Evolutionary conservation across 2,113 vertebrate species (phyloP).

Genomic region (Neotoma lepida): DNA sequence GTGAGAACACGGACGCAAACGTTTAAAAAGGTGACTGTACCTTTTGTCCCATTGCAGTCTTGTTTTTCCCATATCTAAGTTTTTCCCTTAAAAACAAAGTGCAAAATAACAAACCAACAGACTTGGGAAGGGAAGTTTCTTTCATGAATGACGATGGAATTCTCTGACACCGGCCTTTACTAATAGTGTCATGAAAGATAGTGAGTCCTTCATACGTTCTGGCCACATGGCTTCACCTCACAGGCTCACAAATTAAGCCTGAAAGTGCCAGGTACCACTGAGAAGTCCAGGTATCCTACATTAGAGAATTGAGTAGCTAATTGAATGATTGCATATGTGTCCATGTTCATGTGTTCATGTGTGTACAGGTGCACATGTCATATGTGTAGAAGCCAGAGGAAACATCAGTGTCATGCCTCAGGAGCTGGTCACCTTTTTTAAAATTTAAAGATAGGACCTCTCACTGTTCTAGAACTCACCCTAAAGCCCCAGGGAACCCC

Average conservation of each 20-base stretch:
- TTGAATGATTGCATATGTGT: not conserved
- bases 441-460: not conserved
- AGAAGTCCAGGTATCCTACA: not conserved
- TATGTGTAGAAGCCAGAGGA: not conserved
- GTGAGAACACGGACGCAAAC: not conserved
- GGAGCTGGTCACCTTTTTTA: not conserved
- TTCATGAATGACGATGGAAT: not conserved
- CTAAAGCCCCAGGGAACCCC: not conserved
- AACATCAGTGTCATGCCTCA: no score
- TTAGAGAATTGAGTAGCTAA: not conserved
- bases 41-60: not conserved
- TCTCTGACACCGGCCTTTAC: not conserved
- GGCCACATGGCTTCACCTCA: not conserved
- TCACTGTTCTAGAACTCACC: not conserved
- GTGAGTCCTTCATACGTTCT: not conserved
- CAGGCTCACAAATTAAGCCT: not conserved
- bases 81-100: constrained; percentile 32
- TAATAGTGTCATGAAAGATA: not conserved
- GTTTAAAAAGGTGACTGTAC: not conserved
- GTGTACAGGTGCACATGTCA: not conserved
- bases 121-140: not conserved
- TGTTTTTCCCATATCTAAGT: not conserved
- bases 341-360: not conserved
- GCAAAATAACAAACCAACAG: no score
- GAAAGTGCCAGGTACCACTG: not conserved